Conservation (phyloP, 2,888 invertebrate species). For the Cyclophora punctaria region DNA sequence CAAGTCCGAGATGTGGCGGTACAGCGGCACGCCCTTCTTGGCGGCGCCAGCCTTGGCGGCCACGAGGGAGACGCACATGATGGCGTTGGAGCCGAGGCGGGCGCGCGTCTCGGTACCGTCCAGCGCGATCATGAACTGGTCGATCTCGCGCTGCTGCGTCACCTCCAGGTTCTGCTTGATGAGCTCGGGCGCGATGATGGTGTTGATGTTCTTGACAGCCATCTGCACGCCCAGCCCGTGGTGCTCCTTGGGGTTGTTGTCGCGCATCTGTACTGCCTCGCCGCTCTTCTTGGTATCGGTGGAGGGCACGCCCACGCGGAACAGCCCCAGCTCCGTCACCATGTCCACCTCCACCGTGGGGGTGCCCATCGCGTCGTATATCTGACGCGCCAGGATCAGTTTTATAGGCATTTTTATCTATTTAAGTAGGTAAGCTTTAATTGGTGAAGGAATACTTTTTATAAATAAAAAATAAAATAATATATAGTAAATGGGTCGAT, state of each 20-base stretch:
- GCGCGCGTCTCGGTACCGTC: constrained; percentile 98
- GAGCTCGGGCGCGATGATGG: constrained; percentile 84
- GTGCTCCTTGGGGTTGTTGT: constrained; percentile 88
- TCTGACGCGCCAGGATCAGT: constrained; percentile 93
- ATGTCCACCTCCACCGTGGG: constrained; percentile 97
- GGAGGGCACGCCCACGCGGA: constrained; percentile 96
- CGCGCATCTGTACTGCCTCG: constrained; percentile 96
- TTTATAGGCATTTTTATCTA: constrained; percentile 85
- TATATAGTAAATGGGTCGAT: neutral
- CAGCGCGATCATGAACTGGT: constrained; percentile 88
- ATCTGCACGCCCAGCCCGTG: constrained; percentile 94
- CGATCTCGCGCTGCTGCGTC: constrained; percentile 91
- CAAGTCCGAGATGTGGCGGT: constrained; percentile 95
- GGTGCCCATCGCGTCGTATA: constrained; percentile 96
- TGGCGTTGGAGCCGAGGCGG: constrained; percentile 96
- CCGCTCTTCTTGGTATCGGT: constrained; percentile 95
- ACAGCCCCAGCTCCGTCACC: constrained; percentile 87
- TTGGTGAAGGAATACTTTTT: too few species aligned
- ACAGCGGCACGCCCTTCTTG: constrained; percentile 89
- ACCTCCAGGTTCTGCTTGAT: constrained; percentile 88
- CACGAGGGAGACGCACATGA: constrained; percentile 96
- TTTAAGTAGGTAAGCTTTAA: too few species aligned
- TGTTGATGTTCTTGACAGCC: constrained; percentile 94
- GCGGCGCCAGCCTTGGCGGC: constrained; percentile 98
- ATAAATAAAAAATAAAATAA: neutral